Evolutionary conservation across 2,113 vertebrate species (phyloP), one percentile per base, ranked within the genome.

Genomic region (Indicator maculatus): DNA sequence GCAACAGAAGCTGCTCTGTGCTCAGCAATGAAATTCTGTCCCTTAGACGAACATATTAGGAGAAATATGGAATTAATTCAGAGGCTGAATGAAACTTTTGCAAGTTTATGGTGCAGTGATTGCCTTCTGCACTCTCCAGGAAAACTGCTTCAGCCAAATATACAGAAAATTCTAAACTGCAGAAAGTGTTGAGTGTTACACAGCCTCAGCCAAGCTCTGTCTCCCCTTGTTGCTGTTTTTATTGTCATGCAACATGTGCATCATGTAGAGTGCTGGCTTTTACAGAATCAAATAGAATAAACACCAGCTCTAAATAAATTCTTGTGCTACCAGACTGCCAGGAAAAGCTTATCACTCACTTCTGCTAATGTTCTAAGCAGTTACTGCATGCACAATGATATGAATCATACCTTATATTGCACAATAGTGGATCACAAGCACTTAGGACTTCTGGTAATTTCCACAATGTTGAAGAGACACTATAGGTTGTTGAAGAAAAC

Each of bases 281-380:
- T 27, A 64, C 83, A 45, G 8, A 76, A 36, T 86, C 53, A 59
- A 89, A 83, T 47, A 82, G 67, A 83, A 88, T 77, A 90, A 93
- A 94, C 87, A 83, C 83, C 87, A 95, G 85, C 64, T 83, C 70
- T 93, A 88, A 94, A 95, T 94, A 95, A 95, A 93, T 93, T 77
- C 21, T 92, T 64, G 65, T 94, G 63, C 81, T 72, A 94, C 82
- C 65, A 90, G 94, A 52, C 69, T 96, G 72, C 66, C 89, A 89
- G 58, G 36, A 91, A 91, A 93, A 2, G 3, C 92, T 96, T 93
- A 82, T 96, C 88, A 84, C 78, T 41, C 41, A 82, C 56, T 96
- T 94, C 83, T 88, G 56, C 60, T 95, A 93, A 95, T 77, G 65
- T 72, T 80, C 70, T 95, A 83, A 95, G 90, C 33, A 86, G 81